Base-by-base conservation (phyloP, 2,888 invertebrate genomes). In the Pycnomerus fuliginosus region DNA sequence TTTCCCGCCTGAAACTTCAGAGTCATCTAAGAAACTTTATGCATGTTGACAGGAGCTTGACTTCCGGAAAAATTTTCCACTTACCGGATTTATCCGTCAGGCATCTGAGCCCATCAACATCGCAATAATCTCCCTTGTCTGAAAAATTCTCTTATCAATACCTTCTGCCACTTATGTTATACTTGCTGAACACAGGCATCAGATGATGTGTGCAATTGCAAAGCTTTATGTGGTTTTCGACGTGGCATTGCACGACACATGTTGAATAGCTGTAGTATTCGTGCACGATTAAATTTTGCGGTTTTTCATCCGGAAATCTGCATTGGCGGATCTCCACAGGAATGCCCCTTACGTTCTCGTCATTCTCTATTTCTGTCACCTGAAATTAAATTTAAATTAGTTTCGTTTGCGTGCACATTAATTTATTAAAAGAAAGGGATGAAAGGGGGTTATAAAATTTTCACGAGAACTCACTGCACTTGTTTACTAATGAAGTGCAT, bases 201-300 rank as follows among this genome's bases (percentile, higher is more conserved):
- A 79, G 75, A 60, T 82, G 81, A 62, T 82, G 80, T 0, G 81
- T 79, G 57, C 83, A 83, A 55, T 82, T 81, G 56, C 83, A 83
- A 4, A 72, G 57, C 3, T 69, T 63, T 1, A 74, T 56, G 51
- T 82, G 81, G 1, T 74, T 73, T 34, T 75, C 63, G 0, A 77
- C 77, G 42, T 80, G 76, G 55, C 80, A 82, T 61, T 80, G 78
- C 46, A 81, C 73, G 1, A 79, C 65, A 56, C 83, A 83, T 0
- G 76, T 74, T 12, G 79, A 78, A 56, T 79, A 78, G n/a, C 81
- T 78, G 57, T 82, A 83, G 14, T 68, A 65, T 0, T 70, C 49
- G 59, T 80, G 81, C 0, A 80, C 74, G 15, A 65, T 61, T 16
- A 71, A 58, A 31, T 61, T 56, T 2, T 56, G 47, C 0, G 77